Evolutionary conservation across 2,888 invertebrate species (phyloP).

Genomic region (Dasysyrphus albostriatus): DNA sequence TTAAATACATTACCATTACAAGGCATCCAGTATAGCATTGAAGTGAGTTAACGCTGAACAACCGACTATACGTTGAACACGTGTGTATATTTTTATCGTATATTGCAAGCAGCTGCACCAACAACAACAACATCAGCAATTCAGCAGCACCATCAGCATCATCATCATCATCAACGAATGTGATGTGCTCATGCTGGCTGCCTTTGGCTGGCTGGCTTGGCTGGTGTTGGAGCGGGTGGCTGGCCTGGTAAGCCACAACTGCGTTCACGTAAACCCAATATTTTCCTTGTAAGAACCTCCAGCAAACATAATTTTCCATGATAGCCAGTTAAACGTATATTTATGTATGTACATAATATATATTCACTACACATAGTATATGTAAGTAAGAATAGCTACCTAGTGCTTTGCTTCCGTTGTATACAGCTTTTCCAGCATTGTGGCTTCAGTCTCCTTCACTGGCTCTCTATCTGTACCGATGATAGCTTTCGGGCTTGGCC

Average conservation of each 20-base stretch:
- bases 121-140: slow-evolving; percentile 53
- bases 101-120: slow-evolving; percentile 68
- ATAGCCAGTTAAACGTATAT: slow-evolving; percentile 46
- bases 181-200: slow-evolving; percentile 32
- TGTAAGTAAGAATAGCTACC: background rate
- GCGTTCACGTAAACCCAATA: slow-evolving; percentile 68
- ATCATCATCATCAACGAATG: slow-evolving; percentile 39
- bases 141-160: background rate
- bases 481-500: slow-evolving; percentile 55
- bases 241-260: slow-evolving; percentile 44
- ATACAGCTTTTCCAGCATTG: slow-evolving; percentile 40
- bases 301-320: slow-evolving; percentile 67
- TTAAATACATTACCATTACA: slow-evolving; percentile 43
- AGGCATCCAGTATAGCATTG: slow-evolving; percentile 26
- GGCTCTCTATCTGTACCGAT: slow-evolving; percentile 35
- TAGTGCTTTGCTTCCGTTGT: slow-evolving; percentile 45
- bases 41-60: slow-evolving; percentile 49
- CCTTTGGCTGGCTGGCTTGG: background rate
- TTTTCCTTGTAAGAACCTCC: slow-evolving; percentile 60
- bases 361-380: no score
- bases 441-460: slow-evolving; percentile 9
- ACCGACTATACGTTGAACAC: slow-evolving; percentile 23
- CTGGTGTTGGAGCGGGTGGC: slow-evolving; percentile 36
- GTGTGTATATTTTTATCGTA: slow-evolving; percentile 59
- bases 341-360: no score